Conservation (phyloP, 1,140 invertebrate genomes). For the Homalodisca vitripennis region DNA sequence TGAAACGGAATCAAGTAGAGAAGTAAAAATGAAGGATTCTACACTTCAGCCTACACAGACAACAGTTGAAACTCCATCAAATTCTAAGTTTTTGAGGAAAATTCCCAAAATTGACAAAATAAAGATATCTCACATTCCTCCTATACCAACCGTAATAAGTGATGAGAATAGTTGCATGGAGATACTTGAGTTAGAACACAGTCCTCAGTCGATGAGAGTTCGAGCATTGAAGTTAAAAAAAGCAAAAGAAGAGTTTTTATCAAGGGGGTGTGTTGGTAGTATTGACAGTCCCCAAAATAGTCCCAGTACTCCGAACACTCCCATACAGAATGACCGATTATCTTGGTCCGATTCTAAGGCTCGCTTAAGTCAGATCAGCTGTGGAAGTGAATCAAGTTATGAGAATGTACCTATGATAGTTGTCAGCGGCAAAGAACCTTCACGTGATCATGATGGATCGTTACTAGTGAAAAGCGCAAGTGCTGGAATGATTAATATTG, state of each 20-base stretch:
- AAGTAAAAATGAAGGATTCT: too few species aligned
- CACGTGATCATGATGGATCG: constrained; percentile 24
- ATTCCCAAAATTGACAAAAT: not conserved
- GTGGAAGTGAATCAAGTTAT: constrained; percentile 55
- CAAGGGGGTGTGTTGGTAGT: constrained; percentile 35
- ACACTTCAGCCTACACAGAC: too few species aligned
- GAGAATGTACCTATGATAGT: constrained; percentile 36
- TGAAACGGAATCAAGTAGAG: not conserved
- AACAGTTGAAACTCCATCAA: too few species aligned
- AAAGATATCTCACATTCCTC: constrained; percentile 6
- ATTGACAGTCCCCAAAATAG: not conserved
- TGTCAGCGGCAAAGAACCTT: constrained; percentile 31
- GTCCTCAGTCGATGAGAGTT: constrained; percentile 26
- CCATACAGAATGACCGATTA: constrained; percentile 43
- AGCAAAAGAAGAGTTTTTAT: constrained; percentile 63
- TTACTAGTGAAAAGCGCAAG: constrained; percentile 64
- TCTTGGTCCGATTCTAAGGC: constrained; percentile 39
- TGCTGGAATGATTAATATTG: constrained; percentile 68
- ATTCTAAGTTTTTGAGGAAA: not conserved
- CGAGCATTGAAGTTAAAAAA: constrained; percentile 56
- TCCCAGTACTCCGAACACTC: constrained; percentile 37
- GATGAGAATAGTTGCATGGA: not conserved
- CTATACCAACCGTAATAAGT: not conserved
- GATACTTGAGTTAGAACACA: not conserved
- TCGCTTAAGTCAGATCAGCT: constrained; percentile 56